Evolutionary conservation across 64 coral and sea anemone species (phyloP).

Genomic region (Porites australiensis): DNA sequence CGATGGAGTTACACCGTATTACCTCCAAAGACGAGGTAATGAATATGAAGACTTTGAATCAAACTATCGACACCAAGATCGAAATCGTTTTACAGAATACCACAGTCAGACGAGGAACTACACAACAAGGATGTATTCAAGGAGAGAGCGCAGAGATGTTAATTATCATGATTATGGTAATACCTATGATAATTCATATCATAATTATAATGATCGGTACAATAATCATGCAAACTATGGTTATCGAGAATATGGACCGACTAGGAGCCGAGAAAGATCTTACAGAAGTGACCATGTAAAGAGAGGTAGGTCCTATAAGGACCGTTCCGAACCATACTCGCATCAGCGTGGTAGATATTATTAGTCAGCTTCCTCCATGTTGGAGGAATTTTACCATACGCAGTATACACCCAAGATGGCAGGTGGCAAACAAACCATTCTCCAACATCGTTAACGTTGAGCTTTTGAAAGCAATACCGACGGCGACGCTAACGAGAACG

Average conservation of each 20-base stretch:
- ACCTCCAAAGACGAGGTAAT: background rate
- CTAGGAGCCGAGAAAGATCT: background rate
- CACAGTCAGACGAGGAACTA: background rate
- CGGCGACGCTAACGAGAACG: too few relatives aligned
- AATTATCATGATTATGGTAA: background rate
- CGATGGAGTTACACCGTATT: background rate
- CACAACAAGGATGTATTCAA: background rate
- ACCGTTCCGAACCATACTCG: constrained; percentile 4
- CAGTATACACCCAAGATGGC: too few relatives aligned
- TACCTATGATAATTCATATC: background rate
- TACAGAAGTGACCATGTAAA: background rate
- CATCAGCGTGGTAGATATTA: background rate
- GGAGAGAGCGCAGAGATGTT: background rate
- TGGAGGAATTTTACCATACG: too few relatives aligned
- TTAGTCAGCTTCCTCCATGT: too few relatives aligned
- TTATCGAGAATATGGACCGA: background rate
- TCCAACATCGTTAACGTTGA: too few relatives aligned
- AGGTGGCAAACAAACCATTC: too few relatives aligned
- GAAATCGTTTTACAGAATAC: background rate
- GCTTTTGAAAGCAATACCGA: too few relatives aligned
- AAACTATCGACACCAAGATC: background rate
- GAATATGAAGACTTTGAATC: background rate
- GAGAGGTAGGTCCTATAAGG: background rate
- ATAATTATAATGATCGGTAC: background rate
- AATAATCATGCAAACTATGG: constrained; percentile 6